A percentile compares a stretch with the other conserved stretches of the same genome.
These are phyloP conservation scores for Anabas testudineus DNA, from an alignment of 2,797 vertebrate species.

Conservation along the genomic window DNA sequence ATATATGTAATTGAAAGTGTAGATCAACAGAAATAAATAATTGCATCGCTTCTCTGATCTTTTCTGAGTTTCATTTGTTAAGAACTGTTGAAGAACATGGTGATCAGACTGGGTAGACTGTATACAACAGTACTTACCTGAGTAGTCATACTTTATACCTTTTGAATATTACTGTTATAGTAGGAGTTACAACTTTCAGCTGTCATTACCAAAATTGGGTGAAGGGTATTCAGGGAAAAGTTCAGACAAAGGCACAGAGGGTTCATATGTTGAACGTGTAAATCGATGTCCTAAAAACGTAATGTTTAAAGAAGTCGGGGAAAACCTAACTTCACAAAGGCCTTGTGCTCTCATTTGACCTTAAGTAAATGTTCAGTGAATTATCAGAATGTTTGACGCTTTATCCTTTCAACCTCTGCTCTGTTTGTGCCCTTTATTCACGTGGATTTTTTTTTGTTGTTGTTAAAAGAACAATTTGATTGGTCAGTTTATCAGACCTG, in stretches of 20 bases:
- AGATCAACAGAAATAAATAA: neutral
- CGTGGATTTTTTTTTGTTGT: constrained; percentile 13
- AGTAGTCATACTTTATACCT: constrained; percentile 1
- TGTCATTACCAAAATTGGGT: constrained; percentile 36
- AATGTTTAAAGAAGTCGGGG: constrained; percentile 40
- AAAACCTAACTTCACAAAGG: constrained; percentile 12
- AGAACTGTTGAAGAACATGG: neutral
- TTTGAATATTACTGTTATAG: constrained; percentile 6
- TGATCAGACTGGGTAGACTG: neutral
- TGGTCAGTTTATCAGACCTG: neutral
- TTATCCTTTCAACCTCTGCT: constrained; percentile 22
- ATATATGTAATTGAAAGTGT: no score
- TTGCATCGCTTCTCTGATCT: neutral
- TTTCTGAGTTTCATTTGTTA: neutral
- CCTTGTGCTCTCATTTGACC: constrained; percentile 1
- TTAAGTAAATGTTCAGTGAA: constrained; percentile 41
- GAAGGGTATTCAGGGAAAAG: constrained; percentile 59
- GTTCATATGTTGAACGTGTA: constrained; percentile 26
- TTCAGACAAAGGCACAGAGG: constrained; percentile 28
- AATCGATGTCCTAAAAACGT: constrained; percentile 24
- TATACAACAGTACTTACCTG: neutral
- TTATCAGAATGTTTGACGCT: neutral
- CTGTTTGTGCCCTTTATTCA: constrained; percentile 6
- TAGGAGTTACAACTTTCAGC: neutral
- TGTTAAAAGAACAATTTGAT: neutral